Percentiles rank a stretch among this genome's conserved stretches.
phyloP scores from a whole-genome alignment of 2,888 invertebrate genomes.

The Melanchra persicariae region DNA sequence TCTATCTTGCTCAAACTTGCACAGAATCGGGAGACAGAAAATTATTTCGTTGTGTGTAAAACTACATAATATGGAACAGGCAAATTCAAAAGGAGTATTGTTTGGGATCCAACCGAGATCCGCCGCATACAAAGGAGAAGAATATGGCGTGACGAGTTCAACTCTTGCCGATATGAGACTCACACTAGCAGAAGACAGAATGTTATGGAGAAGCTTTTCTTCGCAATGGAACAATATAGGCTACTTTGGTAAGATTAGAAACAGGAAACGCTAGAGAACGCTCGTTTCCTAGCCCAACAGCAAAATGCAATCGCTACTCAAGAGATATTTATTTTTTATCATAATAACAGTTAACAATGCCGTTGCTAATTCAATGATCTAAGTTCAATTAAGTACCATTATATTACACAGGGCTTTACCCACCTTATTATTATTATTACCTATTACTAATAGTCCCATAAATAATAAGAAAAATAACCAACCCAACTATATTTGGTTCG shows the following conservation, averaged over 20 bases:
- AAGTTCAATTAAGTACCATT: constrained; percentile 45
- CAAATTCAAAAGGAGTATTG: no score
- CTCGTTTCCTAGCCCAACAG: constrained; percentile 35
- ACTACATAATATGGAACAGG: no score
- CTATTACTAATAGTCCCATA: neutral
- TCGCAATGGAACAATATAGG: neutral
- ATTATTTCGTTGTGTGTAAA: neutral
- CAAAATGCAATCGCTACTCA: constrained; percentile 18
- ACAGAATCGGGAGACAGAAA: no score
- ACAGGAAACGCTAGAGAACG: neutral
- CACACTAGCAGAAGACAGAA: no score
- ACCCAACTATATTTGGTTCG: no score
- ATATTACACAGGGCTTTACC: constrained; percentile 6
- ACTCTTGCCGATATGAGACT: no score
- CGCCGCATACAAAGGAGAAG: no score
- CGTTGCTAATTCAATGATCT: constrained; percentile 19
- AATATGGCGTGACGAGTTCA: no score
- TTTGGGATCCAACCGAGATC: no score
- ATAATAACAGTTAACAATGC: constrained; percentile 37
- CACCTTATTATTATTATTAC: constrained; percentile 1
- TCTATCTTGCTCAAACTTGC: no score
- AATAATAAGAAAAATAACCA: no score
- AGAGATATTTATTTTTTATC: constrained; percentile 22
- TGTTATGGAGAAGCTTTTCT: no score
- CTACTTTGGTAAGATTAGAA: neutral